Percentiles rank a stretch among this genome's conserved stretches.
Conservation (phyloP, 1,140 invertebrate species). For the Drosophila busckii region DNA sequence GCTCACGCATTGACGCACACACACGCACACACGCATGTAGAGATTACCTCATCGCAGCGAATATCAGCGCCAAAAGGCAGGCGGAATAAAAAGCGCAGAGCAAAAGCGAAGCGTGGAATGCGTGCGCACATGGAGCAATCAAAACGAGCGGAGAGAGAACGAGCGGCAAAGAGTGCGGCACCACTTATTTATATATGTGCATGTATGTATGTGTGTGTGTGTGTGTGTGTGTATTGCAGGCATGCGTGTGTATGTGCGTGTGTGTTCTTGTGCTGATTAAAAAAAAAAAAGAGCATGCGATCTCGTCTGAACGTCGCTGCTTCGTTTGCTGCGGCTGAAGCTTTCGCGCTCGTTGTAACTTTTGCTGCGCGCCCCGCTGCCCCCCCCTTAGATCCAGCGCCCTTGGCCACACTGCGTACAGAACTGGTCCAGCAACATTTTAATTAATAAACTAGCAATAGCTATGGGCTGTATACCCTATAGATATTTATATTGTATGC, state of each 20-base stretch:
- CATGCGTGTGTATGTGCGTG: neutral
- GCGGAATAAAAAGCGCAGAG: slow-evolving; percentile 35
- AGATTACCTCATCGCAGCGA: slow-evolving; percentile 72
- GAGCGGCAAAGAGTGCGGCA: neutral
- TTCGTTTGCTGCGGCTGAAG: slow-evolving; percentile 1
- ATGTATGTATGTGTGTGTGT: neutral
- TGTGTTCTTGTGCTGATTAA: slow-evolving; percentile 50
- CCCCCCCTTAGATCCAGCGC: slow-evolving; percentile 21
- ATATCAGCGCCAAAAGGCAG: slow-evolving; percentile 46
- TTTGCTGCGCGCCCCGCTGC: slow-evolving; percentile 23
- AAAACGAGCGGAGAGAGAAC: neutral
- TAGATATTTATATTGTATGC: slow-evolving; percentile 20
- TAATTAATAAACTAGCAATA: slow-evolving; percentile 69
- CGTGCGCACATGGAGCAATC: slow-evolving; percentile 41
- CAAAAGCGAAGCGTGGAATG: slow-evolving; percentile 61
- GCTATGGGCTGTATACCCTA: slow-evolving; percentile 32
- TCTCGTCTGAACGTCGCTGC: slow-evolving; percentile 39
- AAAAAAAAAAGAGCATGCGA: slow-evolving; percentile 57
- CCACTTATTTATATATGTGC: too few relatives aligned
- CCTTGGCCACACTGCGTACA: slow-evolving; percentile 28
- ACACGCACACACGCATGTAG: slow-evolving; percentile 47
- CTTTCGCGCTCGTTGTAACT: slow-evolving; percentile 33
- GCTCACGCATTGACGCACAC: slow-evolving; percentile 44
- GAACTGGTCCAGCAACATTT: slow-evolving; percentile 75
- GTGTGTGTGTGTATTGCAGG: too few relatives aligned